Percentiles rank a stretch among this genome's conserved stretches.
phyloP scores from a whole-genome alignment of 2,888 invertebrate species.

The Drosophila merina region DNA sequence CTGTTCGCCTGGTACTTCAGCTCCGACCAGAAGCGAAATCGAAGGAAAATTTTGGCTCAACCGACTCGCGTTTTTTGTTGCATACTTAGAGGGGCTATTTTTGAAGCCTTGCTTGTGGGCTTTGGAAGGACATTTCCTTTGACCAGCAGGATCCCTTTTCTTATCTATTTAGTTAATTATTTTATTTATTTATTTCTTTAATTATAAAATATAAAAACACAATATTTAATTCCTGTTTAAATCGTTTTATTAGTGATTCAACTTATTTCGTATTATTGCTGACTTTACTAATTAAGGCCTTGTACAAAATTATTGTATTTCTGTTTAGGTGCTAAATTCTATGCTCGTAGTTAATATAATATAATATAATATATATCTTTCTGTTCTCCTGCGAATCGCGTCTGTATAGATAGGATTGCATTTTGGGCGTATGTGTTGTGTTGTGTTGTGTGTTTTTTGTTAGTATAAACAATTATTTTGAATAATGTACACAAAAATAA shows the following conservation, averaged over 20 bases:
- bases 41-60: no score
- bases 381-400: constrained; percentile 16
- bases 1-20: no score
- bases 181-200: no score
- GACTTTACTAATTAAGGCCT: constrained; percentile 79
- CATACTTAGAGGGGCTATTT: no score
- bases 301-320: constrained; percentile 78
- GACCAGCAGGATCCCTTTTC: no score
- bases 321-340: constrained; percentile 69
- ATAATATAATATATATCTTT: constrained; percentile 14
- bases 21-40: no score
- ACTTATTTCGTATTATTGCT: constrained; percentile 76
- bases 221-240: constrained; percentile 7
- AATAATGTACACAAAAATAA: constrained; percentile 45
- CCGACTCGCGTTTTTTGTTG: no score
- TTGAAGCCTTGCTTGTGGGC: no score
- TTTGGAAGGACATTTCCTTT: no score
- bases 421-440: constrained; percentile 20
- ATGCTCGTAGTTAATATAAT: constrained; percentile 55
- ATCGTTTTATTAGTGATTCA: constrained; percentile 74
- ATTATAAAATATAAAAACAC: not conserved
- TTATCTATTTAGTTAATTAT: no score
- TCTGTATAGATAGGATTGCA: constrained; percentile 49
- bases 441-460: constrained; percentile 14
- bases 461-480: constrained; percentile 44